Evolutionary conservation across 2,113 vertebrate species (phyloP), one percentile per base, ranked within the genome.

Genomic region (Callaeas wilsoni): DNA sequence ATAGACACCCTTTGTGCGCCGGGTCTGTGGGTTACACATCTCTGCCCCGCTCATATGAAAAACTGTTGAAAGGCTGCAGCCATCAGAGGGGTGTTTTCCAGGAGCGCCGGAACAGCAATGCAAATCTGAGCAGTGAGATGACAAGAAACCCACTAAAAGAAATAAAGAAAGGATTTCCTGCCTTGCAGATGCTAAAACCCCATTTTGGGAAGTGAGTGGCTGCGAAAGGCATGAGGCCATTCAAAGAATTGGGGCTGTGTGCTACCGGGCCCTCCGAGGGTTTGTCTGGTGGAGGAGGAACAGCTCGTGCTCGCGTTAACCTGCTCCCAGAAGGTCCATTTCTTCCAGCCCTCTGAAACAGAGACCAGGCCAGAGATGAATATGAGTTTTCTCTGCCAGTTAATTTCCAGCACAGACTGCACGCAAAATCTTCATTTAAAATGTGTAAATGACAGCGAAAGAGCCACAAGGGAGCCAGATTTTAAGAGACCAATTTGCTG

Each of bases 401-500:
- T 79, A 87, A 90, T 93, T 96, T 96, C 81, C 83, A 97, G 91
- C 93, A 88, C 78, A 96, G 94, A 55, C 84, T 92, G 92, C 97
- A 96, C 22, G 93, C 94, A 95, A 93, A 95, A 96, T 96, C 93
- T 96, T 96, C 90, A 96, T 97, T 96, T 97, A 94, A 96, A 97
- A 96, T 0, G 29, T 85, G 95, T 84, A 96, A 97, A 96, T 96
- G 96, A 96, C 96, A 96, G 95, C 15, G 0, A 62, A 93, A 79
- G 82, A 90, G 87, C 74, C 96, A 77, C 94, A 39, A 65, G 96
- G 96, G 96, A 97, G 78, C 68, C 74, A 85, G 94, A 85, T 93
- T 96, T 95, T 73, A 74, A 88, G 75, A 93, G 91, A 90, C 87
- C 52, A 62, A 53, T 95, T 97, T 93, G 55, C 82, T 93, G 84